Base-by-base conservation (phyloP, 2,888 invertebrate species). In the Drosophila prostipennis region DNA sequence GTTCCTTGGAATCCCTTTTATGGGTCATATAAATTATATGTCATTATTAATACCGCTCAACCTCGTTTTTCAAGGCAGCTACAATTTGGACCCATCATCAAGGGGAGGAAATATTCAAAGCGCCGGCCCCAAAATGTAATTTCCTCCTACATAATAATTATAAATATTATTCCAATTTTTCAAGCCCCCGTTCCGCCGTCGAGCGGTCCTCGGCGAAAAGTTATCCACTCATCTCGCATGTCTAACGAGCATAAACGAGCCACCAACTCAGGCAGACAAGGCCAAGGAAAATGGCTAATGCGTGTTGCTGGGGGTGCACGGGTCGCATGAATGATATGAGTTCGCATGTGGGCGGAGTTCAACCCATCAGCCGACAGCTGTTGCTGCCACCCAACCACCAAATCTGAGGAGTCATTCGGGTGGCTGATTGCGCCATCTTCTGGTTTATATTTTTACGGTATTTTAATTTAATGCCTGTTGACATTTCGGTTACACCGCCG, bases 381-480 rank as follows among this genome's bases (percentile, higher is more conserved):
- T 63, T 72, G 64, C 55, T 72, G 53, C 46, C 48, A 55, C 40
- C 51, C 23, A 45, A 49, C 16, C 37, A 39, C 40, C 26, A 72
- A 75, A 75, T 75, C 72, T 58, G 42, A 16, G 61, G 59, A 68
- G 59, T 57, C 59, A 69, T 78, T 69, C 56, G 60, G 67, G 71
- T 55, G 52, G 70, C 71, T 71, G 70, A 70, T 60, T 70, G 53
- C 49, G 72, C 72, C 65, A 55, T 67, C 69, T 64, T 60, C 46
- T 78, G 72, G 51, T 64, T 65, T 63, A 60, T 60, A 70, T 77
- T 79, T 76, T 76, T 71, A 76, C 59, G 68, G 72, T 63, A 78
- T 79, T 79, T 78, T 76, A 81, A 80, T 81, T 79, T 74, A 81
- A 81, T 80, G 74, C 78, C 67, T 81, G 78, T 81, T 81, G 80